Evolutionary conservation across 2,113 vertebrate genomes (phyloP).

Genomic region (Callorhinus ursinus): DNA sequence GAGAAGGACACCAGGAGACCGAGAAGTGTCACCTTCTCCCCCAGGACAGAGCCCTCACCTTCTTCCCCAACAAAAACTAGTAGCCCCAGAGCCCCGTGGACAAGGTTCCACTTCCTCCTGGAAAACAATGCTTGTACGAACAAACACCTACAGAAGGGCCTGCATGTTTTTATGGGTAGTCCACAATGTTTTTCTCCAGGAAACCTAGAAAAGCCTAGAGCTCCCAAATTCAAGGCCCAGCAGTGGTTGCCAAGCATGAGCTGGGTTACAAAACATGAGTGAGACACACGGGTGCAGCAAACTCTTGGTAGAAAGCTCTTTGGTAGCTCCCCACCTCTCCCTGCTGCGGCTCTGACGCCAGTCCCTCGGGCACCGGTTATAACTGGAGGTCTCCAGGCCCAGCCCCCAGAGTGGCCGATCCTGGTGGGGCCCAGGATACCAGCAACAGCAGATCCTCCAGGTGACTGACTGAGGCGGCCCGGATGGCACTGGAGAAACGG

Average conservation of each 20-base stretch:
- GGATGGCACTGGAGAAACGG: not conserved
- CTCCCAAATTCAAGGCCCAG: not conserved
- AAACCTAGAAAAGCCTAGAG: not conserved
- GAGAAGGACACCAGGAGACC: not conserved
- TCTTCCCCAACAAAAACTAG: not conserved
- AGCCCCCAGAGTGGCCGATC: accelerated
- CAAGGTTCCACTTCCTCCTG: not conserved
- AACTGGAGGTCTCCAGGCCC: not conserved
- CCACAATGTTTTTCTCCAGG: not conserved
- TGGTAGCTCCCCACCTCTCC: not conserved
- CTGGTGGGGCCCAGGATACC: not conserved
- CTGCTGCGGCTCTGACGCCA: not conserved
- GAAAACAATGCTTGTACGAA: not conserved
- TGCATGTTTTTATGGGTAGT: not conserved
- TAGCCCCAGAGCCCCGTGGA: not conserved
- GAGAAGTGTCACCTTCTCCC: not conserved
- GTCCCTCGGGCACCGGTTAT: not conserved
- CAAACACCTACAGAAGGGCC: not conserved
- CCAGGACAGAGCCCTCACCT: not conserved
- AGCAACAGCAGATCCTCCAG: too few species aligned
- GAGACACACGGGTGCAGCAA: not conserved
- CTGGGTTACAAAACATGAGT: accelerated
- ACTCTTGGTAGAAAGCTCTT: not conserved
- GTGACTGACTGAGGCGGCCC: not conserved
- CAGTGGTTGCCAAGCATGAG: not conserved